A percentile compares a stretch with the other conserved stretches of the same genome.
These are phyloP conservation scores for Bombus affinis DNA, from an alignment of 1,140 invertebrate genomes.

Conservation along the genomic window DNA sequence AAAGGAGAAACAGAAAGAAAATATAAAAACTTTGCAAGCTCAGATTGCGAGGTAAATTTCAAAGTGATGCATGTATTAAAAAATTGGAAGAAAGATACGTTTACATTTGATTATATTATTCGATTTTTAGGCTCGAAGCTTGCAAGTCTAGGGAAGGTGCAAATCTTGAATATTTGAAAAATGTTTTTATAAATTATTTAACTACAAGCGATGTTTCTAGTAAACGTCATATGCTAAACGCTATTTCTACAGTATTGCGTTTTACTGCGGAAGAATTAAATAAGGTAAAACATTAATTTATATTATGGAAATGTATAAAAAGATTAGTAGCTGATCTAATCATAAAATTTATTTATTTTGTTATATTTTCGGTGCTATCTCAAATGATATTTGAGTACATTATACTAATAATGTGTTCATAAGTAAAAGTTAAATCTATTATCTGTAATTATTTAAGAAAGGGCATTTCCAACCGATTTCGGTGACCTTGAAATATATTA, in stretches of 20 bases:
- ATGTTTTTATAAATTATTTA: slow-evolving; percentile 93
- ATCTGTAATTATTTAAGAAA: background rate
- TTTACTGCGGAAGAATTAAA: slow-evolving; percentile 89
- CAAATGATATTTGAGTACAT: background rate
- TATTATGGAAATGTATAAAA: background rate
- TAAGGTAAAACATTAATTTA: slow-evolving; percentile 78
- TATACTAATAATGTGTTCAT: background rate
- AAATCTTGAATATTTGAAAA: slow-evolving; percentile 95
- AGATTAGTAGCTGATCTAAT: background rate
- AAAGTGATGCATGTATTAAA: background rate
- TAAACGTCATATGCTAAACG: slow-evolving; percentile 93
- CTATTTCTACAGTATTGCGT: slow-evolving; percentile 92
- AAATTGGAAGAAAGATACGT: background rate
- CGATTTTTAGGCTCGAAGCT: slow-evolving; percentile 85
- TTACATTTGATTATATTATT: background rate
- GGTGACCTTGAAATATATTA: too few relatives aligned
- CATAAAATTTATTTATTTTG: background rate
- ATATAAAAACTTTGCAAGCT: slow-evolving; percentile 83
- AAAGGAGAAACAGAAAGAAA: slow-evolving; percentile 84
- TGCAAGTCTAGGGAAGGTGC: slow-evolving; percentile 91
- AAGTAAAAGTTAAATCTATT: background rate
- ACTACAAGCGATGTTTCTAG: slow-evolving; percentile 87
- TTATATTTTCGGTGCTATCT: background rate
- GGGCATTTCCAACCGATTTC: too few relatives aligned
- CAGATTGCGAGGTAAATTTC: slow-evolving; percentile 80